Percentiles rank a stretch among this genome's conserved stretches.
Conservation (phyloP, 2,113 vertebrate genomes). For the Pseudonaja textilis region DNA sequence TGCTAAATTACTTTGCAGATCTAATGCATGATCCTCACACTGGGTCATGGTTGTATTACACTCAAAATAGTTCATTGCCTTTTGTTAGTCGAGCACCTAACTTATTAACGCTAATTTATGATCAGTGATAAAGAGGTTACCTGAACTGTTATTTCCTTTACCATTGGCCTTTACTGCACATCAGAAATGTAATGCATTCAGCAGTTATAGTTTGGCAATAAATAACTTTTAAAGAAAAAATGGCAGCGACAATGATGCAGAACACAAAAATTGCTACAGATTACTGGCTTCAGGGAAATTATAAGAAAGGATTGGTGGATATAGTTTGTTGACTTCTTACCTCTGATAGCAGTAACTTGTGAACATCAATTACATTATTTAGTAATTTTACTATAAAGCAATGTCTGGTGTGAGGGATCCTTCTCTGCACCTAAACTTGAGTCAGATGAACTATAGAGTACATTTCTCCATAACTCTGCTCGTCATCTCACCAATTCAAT, state of each 20-base stretch:
- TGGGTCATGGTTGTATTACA: conserved; percentile 33
- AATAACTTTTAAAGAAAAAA: conserved; percentile 59
- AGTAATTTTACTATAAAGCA: neutral
- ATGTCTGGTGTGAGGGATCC: neutral
- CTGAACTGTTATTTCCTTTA: conserved; percentile 68
- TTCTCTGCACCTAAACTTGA: neutral
- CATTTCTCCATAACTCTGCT: neutral
- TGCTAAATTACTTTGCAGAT: conserved; percentile 36
- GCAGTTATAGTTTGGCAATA: conserved; percentile 49
- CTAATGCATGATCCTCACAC: neutral
- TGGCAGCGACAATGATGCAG: conserved; percentile 37
- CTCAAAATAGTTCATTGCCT: conserved; percentile 57
- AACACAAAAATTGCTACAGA: conserved; percentile 42
- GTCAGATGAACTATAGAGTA: neutral
- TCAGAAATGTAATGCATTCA: conserved; percentile 54
- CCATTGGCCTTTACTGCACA: conserved; percentile 63
- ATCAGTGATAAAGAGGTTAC: conserved; percentile 72
- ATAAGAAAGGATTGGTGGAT: conserved; percentile 24
- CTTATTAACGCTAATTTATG: conserved; percentile 74
- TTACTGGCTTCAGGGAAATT: conserved; percentile 18
- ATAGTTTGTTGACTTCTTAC: neutral
- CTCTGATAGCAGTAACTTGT: neutral
- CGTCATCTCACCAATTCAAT: neutral
- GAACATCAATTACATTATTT: neutral
- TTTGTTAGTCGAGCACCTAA: conserved; percentile 65